Conservation (phyloP, 1,140 invertebrate genomes). For the Drosophila yakuba region DNA sequence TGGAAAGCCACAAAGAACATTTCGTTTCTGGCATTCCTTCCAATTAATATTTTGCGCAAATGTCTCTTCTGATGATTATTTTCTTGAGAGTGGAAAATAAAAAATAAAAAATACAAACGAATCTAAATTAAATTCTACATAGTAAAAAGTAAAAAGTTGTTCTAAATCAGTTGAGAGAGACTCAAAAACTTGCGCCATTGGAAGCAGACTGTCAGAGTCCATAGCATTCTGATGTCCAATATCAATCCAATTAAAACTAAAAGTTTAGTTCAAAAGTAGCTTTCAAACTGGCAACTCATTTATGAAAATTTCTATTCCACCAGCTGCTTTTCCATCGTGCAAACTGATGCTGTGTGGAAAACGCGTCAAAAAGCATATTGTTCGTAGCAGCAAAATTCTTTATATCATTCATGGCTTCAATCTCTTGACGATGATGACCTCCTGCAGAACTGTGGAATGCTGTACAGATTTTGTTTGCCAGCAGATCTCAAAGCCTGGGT, state of each 20-base stretch:
- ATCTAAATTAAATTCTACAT: no score
- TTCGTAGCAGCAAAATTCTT: background rate
- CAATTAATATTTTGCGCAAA: background rate
- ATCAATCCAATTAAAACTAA: background rate
- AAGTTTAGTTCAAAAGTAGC: background rate
- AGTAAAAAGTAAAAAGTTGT: no score
- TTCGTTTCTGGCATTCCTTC: background rate
- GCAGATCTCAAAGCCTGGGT: no score
- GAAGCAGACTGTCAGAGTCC: background rate
- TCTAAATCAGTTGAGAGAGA: no score
- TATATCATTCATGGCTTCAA: background rate
- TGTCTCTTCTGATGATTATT: background rate
- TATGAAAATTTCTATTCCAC: background rate
- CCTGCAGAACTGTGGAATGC: background rate
- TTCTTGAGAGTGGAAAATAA: no score
- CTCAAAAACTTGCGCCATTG: no score
- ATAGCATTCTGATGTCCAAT: background rate
- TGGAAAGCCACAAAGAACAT: background rate
- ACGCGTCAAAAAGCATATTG: background rate
- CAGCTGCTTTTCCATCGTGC: background rate
- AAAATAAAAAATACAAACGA: no score
- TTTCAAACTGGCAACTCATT: background rate
- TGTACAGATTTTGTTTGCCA: conserved; percentile 5
- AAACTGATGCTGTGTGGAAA: background rate
- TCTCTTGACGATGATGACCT: conserved; percentile 1